A percentile compares a stretch with the other conserved stretches of the same genome.
These are phyloP conservation scores for Temnothorax curvispinosus DNA, from an alignment of 1,140 invertebrate species.

Conservation along the genomic window DNA sequence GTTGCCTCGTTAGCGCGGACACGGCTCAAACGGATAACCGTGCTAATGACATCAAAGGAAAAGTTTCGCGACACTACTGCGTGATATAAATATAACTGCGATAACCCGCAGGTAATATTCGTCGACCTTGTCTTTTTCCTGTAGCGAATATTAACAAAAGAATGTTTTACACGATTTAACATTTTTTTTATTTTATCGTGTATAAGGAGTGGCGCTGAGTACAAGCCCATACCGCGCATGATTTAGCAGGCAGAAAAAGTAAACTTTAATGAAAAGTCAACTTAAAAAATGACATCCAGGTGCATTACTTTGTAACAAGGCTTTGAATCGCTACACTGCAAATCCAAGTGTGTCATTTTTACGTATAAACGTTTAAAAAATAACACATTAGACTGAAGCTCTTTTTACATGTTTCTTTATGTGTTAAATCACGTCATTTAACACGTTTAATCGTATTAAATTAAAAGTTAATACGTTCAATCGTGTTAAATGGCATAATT, in stretches of 20 bases:
- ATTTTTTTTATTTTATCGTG: no score
- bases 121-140: not conserved
- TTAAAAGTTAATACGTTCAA: no score
- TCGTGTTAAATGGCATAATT: not conserved
- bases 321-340: not conserved
- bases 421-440: no score
- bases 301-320: not conserved
- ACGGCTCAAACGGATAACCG: slow-evolving; percentile 25
- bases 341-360: no score
- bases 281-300: not conserved
- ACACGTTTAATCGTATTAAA: no score
- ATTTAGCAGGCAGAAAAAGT: not conserved
- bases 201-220: no score
- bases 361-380: no score
- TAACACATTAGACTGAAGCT: no score
- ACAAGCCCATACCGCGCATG: not conserved
- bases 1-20: slow-evolving; percentile 54
- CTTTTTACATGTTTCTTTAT: no score
- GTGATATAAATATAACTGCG: slow-evolving; percentile 33
- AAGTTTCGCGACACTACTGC: slow-evolving; percentile 41
- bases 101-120: slow-evolving; percentile 6
- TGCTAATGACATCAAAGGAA: slow-evolving; percentile 55
- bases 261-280: not conserved
- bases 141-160: slow-evolving; percentile 19
- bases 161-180: not conserved